These are phyloP conservation scores for Drosophila pseudoobscura DNA, from an alignment of 1,140 invertebrate species.

Conservation along the genomic window DNA sequence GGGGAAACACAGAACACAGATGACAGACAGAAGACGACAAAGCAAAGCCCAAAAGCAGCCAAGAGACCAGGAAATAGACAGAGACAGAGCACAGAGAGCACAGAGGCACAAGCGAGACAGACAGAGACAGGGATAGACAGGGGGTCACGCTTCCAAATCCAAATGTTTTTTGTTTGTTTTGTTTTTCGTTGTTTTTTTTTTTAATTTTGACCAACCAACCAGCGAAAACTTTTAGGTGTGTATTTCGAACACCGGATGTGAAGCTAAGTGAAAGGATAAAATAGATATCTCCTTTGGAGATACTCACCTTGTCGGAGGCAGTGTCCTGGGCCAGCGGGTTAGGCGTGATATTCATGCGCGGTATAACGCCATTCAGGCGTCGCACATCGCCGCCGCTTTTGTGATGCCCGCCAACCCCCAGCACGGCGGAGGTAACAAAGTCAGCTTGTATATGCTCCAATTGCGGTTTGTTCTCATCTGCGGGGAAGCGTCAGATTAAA, in stretches of 20 bases:
- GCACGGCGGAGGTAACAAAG: conserved; percentile 81
- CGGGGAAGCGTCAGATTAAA: background rate
- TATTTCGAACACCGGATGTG: conserved; percentile 29
- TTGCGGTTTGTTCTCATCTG: conserved; percentile 79
- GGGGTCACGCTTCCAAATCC: too few relatives aligned
- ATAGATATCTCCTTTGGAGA: background rate
- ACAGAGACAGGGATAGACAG: conserved; percentile 7
- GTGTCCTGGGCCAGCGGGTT: conserved; percentile 87
- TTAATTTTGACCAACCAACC: conserved; percentile 79
- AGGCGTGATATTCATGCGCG: conserved; percentile 88
- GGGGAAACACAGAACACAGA: conserved; percentile 25
- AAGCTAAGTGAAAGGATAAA: conserved; percentile 32
- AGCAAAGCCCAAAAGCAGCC: background rate
- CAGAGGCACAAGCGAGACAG: conserved; percentile 22
- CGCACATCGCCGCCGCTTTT: conserved; percentile 58
- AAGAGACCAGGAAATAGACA: conserved; percentile 17
- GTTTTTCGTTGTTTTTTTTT: background rate
- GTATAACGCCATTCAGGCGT: conserved; percentile 86
- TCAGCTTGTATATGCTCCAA: conserved; percentile 84
- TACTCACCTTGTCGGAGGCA: conserved; percentile 76
- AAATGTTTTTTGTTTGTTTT: too few relatives aligned
- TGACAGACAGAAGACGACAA: conserved; percentile 10
- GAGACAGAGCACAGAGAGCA: conserved; percentile 5
- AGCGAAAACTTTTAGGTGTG: conserved; percentile 66
- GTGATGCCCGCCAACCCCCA: conserved; percentile 68